Conservation (phyloP, 2,113 vertebrate species). For the Lasiurus cinereus region DNA sequence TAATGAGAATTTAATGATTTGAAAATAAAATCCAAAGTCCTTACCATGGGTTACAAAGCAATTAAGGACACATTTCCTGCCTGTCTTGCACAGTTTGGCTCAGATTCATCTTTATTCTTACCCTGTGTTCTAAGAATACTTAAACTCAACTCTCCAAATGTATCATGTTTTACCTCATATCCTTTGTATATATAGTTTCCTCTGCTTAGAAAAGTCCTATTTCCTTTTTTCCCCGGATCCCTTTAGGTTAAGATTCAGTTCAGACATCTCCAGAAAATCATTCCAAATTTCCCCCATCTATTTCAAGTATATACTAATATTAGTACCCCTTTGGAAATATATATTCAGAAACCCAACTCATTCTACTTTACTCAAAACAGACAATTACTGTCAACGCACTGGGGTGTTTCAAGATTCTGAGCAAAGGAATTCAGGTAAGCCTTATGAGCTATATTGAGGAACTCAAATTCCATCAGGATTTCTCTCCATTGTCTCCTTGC, state of each 20-base stretch:
- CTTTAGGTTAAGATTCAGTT: constrained; percentile 45
- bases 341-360: constrained; percentile 16
- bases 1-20: constrained; percentile 47
- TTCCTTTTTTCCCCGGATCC: neutral
- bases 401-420: neutral
- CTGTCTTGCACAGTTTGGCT: constrained; percentile 21
- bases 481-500: neutral
- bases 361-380: constrained; percentile 38
- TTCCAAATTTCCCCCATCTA: constrained; percentile 17
- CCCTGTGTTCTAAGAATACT: constrained; percentile 21
- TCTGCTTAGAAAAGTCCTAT: constrained; percentile 7
- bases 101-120: constrained; percentile 11
- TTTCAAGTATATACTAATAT: constrained; percentile 36
- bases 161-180: constrained; percentile 17
- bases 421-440: neutral
- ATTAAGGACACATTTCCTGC: neutral
- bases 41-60: constrained; percentile 31
- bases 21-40: constrained; percentile 66
- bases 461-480: neutral
- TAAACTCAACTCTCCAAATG: constrained; percentile 24
- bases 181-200: neutral
- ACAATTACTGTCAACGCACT: constrained; percentile 15
- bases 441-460: neutral
- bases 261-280: constrained; percentile 37
- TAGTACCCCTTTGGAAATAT: neutral